Conservation (phyloP, 2,888 invertebrate species). For the Lasioglossum villosulum region DNA sequence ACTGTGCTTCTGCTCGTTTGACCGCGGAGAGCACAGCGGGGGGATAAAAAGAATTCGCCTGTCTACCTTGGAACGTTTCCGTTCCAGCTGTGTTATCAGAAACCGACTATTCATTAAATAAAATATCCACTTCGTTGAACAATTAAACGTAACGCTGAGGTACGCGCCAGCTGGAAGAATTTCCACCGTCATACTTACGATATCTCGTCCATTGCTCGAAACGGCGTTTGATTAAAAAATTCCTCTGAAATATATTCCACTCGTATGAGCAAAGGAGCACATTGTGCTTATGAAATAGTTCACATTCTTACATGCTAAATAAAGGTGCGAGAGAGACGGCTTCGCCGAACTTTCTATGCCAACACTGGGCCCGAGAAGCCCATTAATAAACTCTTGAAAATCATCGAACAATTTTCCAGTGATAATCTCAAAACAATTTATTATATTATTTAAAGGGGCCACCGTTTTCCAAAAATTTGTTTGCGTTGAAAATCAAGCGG, state of each 20-base stretch:
- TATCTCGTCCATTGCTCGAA: slow-evolving; percentile 11
- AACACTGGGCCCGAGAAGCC: neutral
- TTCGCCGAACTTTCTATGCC: neutral
- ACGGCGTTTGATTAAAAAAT: slow-evolving; percentile 51
- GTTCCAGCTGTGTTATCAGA: neutral
- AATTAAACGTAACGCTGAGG: neutral
- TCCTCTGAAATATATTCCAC: slow-evolving; percentile 40
- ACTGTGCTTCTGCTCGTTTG: neutral
- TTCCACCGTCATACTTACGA: slow-evolving; percentile 2
- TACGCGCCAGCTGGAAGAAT: neutral
- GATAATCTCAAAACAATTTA: neutral
- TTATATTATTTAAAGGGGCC: no score
- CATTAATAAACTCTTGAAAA: neutral
- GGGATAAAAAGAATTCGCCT: neutral
- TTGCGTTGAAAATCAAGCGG: neutral
- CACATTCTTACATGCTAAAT: slow-evolving; percentile 50
- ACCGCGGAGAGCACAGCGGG: neutral
- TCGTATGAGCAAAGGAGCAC: slow-evolving; percentile 22
- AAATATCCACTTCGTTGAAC: neutral
- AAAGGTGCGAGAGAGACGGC: slow-evolving; percentile 20
- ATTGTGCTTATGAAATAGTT: slow-evolving; percentile 52
- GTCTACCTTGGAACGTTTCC: neutral
- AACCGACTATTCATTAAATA: neutral
- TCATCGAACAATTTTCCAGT: neutral
- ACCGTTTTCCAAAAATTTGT: neutral